Percentiles rank a stretch among this genome's conserved stretches.
These are phyloP conservation scores for Aproaerema taeniolella DNA, from an alignment of 2,888 invertebrate species.

Conservation along the genomic window DNA sequence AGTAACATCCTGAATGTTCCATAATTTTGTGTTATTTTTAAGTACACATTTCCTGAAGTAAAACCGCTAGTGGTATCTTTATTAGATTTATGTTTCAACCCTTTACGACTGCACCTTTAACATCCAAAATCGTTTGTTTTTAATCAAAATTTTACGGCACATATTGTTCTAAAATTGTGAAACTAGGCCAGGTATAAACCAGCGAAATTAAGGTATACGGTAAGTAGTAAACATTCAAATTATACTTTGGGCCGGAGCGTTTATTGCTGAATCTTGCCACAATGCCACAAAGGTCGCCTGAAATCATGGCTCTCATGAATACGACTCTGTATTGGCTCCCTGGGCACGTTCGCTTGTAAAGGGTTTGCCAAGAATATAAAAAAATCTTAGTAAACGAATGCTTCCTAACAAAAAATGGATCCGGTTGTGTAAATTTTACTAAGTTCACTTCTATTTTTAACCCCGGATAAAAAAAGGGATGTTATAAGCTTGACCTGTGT, in stretches of 20 bases:
- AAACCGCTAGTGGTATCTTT: too few relatives aligned
- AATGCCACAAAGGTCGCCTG: conserved; percentile 30
- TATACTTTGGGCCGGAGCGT: conserved; percentile 31
- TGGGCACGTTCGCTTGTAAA: conserved; percentile 33
- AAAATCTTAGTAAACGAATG: too few relatives aligned
- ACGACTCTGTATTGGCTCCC: conserved; percentile 31
- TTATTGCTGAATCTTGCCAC: conserved; percentile 36
- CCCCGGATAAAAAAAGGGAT: too few relatives aligned
- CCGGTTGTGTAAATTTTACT: too few relatives aligned
- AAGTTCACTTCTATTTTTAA: too few relatives aligned
- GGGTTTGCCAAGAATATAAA: conserved; percentile 30
- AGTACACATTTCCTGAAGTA: too few relatives aligned
- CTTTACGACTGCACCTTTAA: conserved; percentile 2
- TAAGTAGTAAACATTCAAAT: conserved; percentile 38
- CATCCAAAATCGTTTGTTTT: neutral
- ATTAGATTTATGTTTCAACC: neutral
- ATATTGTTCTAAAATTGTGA: conserved; percentile 9
- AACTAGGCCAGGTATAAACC: conserved; percentile 18
- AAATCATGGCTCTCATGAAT: conserved; percentile 39
- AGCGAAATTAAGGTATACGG: conserved; percentile 30
- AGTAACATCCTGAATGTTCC: too few relatives aligned
- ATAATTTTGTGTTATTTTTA: too few relatives aligned
- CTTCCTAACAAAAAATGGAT: too few relatives aligned
- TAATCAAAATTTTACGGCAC: conserved; percentile 14
- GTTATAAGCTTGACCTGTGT: too few relatives aligned